Conservation (phyloP, 2,888 invertebrate species). For the Pyrocoelia pectoralis region DNA sequence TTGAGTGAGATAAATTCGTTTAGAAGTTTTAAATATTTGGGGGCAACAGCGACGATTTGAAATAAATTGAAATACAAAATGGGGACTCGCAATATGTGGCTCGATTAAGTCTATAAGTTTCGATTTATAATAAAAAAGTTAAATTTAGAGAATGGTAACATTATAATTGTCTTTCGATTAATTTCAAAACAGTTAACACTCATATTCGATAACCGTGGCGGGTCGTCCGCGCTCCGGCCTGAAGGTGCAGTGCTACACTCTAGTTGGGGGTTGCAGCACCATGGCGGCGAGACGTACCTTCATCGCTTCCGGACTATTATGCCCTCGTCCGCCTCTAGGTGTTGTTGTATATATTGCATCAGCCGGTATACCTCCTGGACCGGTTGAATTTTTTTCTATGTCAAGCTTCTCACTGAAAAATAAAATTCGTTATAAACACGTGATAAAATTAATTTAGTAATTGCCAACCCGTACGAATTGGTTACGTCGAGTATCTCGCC, state of each 20-base stretch:
- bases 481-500: not conserved
- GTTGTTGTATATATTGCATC: conserved; percentile 77
- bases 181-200: conserved; percentile 56
- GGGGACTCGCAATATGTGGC: not conserved
- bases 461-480: not conserved
- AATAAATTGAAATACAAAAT: not conserved
- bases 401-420: conserved; percentile 56
- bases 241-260: conserved; percentile 69
- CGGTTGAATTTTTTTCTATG: conserved; percentile 60
- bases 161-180: conserved; percentile 20
- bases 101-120: conserved; percentile 16
- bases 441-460: too few species aligned
- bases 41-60: conserved; percentile 6
- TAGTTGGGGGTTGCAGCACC: conserved; percentile 89
- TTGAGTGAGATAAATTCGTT: conserved; percentile 39
- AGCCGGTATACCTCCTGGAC: conserved; percentile 71
- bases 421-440: not conserved
- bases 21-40: too few species aligned
- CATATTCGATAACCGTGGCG: conserved; percentile 59
- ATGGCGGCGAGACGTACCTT: conserved; percentile 91
- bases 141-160: not conserved
- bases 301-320: conserved; percentile 74
- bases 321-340: conserved; percentile 48
- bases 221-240: conserved; percentile 52
- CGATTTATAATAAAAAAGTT: conserved; percentile 9